Evolutionary conservation across 92 coral and sea anemone species (phyloP), one percentile per base, ranked within the genome.

Genomic region (Desmophyllum pertusum): DNA sequence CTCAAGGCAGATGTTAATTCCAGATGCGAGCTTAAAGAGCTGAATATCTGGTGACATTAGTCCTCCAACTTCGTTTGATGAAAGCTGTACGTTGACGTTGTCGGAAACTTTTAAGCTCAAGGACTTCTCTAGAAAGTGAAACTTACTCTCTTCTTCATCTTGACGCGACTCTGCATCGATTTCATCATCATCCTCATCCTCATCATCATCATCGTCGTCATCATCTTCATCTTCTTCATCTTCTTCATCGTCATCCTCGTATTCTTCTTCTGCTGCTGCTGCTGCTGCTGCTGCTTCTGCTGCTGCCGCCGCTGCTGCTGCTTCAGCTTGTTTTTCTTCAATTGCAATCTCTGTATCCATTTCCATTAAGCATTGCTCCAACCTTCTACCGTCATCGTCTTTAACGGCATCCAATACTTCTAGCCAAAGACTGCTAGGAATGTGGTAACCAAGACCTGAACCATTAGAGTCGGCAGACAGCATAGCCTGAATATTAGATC

Each of bases 41-140:
- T 91, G 94, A 36, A 91, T 75, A 50, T 81, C 88, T 1, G 94
- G 94, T 6, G 89, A 46, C 36, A 91, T 55, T 17, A 91, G 31
- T 6, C 84, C 94, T 43, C 87, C 83, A 29, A 29, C 23, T 31
- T 74, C 55, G 52, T 76, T 73, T 21, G 86, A 66, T n/a, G 89
- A 73, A 2, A 91, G 84, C 19, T 91, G 94, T 21, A 91, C 84
- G 41, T 36, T 87, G 84, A 84, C 83, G 10, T 38, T 62, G 66
- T 91, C 94, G 51, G 78, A 76, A 10, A 74, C 80, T 69, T 70
- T 84, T 17, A 91, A 57, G 64, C 3, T 14, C 9, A 89, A 59
- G 61, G 86, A 84, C 5, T 67, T 71, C 36, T 77, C 63, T 10
- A 68, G 18, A 36, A 76, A 70, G 81, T 86, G 67, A 18, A n/a